Conservation (phyloP, 53 echinoderm and acorn worm genomes). For the Zoroaster sp. region DNA sequence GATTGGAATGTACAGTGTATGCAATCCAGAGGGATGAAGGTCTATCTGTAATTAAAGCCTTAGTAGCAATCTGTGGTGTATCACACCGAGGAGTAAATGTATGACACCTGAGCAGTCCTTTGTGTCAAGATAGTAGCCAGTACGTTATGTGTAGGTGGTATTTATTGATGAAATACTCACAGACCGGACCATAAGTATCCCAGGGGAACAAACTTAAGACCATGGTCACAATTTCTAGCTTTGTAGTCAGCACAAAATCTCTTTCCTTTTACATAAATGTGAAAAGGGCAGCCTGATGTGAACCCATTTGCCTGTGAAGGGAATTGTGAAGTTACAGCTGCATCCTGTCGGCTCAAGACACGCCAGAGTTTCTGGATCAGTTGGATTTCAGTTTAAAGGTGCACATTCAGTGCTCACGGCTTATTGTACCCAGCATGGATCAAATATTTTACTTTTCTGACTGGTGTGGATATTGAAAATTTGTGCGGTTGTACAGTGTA, state of each 20-base stretch:
- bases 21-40: background rate
- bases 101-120: background rate
- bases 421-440: background rate
- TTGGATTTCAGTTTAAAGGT: too few species aligned
- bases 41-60: background rate
- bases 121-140: constrained; percentile 2
- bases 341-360: background rate
- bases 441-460: background rate
- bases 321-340: background rate
- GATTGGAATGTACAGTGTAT: background rate
- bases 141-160: background rate
- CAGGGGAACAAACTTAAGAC: background rate
- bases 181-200: background rate
- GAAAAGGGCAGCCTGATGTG: background rate
- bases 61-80: background rate
- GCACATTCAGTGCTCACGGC: too few species aligned
- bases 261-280: background rate
- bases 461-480: background rate
- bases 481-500: background rate
- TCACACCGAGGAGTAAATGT: background rate
- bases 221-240: background rate
- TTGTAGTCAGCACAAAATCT: background rate
- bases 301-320: background rate
- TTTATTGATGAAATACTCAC: constrained; percentile 7
- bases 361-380: background rate